Evolutionary conservation across 2,888 invertebrate species (phyloP).

Genomic region (Capitulum mitella): DNA sequence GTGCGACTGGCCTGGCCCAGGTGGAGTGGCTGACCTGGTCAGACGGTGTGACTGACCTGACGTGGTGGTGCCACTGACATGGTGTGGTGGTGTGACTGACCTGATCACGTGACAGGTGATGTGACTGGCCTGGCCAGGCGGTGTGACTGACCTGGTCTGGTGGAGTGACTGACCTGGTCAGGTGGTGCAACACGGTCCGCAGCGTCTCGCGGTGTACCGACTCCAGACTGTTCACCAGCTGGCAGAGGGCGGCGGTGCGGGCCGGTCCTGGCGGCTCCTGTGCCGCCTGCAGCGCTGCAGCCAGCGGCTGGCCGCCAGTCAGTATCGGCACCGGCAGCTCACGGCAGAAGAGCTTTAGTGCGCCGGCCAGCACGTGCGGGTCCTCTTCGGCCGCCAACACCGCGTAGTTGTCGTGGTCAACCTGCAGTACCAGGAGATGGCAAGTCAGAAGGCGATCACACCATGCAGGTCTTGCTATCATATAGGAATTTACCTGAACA

Average conservation of each 20-base stretch:
- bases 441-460: too few species aligned
- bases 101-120: constrained; percentile 67
- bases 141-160: too few species aligned
- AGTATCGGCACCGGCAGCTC: constrained; percentile 86
- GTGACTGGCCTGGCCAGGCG: too few species aligned
- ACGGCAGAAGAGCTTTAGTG: constrained; percentile 87
- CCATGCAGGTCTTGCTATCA: too few species aligned
- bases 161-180: constrained; percentile 47
- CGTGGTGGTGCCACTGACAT: too few species aligned
- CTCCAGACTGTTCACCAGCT: constrained; percentile 56
- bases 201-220: constrained; percentile 72
- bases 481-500: too few species aligned
- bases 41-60: too few species aligned
- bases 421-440: too few species aligned
- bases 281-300: constrained; percentile 12
- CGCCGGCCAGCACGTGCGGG: constrained; percentile 85
- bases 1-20: too few species aligned
- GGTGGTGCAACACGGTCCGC: constrained; percentile 67
- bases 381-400: constrained; percentile 65
- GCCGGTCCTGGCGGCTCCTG: not conserved
- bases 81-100: constrained; percentile 37
- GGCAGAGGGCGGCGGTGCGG: not conserved
- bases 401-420: constrained; percentile 58
- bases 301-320: constrained; percentile 51
- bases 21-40: too few species aligned